These are phyloP conservation scores for Plebejus argus DNA, from an alignment of 2,888 invertebrate genomes.

Conservation along the genomic window DNA sequence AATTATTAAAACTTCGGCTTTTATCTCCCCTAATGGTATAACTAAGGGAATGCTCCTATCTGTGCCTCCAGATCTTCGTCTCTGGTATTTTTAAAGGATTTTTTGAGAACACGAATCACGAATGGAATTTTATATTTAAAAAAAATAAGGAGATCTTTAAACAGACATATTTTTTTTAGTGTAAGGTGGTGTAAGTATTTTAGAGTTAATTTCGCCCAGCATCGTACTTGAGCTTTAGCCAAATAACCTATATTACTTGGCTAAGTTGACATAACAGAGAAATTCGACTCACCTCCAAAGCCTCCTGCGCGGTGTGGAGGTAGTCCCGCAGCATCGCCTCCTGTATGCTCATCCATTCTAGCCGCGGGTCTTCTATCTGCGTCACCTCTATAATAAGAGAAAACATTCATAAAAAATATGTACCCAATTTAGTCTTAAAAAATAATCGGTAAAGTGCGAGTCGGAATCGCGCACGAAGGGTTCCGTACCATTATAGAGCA, in stretches of 20 bases:
- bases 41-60: background rate
- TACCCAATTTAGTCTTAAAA: background rate
- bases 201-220: background rate
- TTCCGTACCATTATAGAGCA: too few species aligned
- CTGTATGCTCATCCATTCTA: slow-evolving; percentile 98
- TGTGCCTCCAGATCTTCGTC: background rate
- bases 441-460: too few species aligned
- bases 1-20: slow-evolving; percentile 46
- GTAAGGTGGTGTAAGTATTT: background rate
- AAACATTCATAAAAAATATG: background rate
- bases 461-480: too few species aligned
- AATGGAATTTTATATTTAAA: background rate
- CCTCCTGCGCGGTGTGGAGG: slow-evolving; percentile 96
- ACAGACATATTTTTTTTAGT: too few species aligned
- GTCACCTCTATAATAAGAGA: slow-evolving; percentile 87
- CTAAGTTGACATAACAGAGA: background rate
- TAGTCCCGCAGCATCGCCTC: slow-evolving; percentile 98
- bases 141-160: too few species aligned
- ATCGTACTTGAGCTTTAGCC: background rate
- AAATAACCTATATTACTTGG: background rate
- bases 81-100: background rate
- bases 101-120: background rate
- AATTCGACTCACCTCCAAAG: slow-evolving; percentile 87
- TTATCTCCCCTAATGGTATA: slow-evolving; percentile 10
- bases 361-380: slow-evolving; percentile 97